Evolutionary conservation across 2,888 invertebrate genomes (phyloP).

Genomic region (Tridacna crocea): DNA sequence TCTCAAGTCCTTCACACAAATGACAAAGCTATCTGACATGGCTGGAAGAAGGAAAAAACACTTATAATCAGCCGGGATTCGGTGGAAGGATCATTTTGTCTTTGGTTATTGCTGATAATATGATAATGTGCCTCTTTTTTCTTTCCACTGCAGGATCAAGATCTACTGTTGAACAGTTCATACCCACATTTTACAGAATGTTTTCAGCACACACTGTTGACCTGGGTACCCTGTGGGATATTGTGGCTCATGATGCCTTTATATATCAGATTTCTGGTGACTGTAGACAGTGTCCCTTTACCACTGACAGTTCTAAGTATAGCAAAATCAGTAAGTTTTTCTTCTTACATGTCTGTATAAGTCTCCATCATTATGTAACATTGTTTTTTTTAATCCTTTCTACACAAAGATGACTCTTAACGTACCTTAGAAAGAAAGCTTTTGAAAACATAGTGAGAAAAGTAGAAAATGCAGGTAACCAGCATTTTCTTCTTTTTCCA

Average conservation of each 20-base stretch:
- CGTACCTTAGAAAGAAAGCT: too few relatives aligned
- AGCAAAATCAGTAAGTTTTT: slow-evolving; percentile 77
- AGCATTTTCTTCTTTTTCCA: too few relatives aligned
- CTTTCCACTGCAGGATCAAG: slow-evolving; percentile 63
- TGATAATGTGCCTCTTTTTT: not conserved
- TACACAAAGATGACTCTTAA: too few relatives aligned
- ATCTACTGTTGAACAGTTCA: slow-evolving; percentile 68
- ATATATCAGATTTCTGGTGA: slow-evolving; percentile 70
- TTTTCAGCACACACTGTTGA: slow-evolving; percentile 94
- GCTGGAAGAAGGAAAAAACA: too few relatives aligned
- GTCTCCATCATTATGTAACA: too few relatives aligned
- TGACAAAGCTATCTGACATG: too few relatives aligned
- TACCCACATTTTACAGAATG: slow-evolving; percentile 92
- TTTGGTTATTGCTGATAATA: not conserved
- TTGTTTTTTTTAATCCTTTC: too few relatives aligned
- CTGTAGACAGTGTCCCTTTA: slow-evolving; percentile 53
- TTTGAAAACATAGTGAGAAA: too few relatives aligned
- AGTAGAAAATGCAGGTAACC: too few relatives aligned
- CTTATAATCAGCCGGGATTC: too few relatives aligned
- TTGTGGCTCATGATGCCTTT: slow-evolving; percentile 91
- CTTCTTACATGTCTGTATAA: not conserved
- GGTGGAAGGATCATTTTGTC: not conserved
- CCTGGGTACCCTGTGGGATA: slow-evolving; percentile 95
- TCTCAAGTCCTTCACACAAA: too few relatives aligned
- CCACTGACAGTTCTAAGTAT: slow-evolving; percentile 72